Percentiles rank a stretch among this genome's conserved stretches.
These are phyloP conservation scores for Menura novaehollandiae DNA, from an alignment of 2,113 vertebrate species.

Conservation along the genomic window DNA sequence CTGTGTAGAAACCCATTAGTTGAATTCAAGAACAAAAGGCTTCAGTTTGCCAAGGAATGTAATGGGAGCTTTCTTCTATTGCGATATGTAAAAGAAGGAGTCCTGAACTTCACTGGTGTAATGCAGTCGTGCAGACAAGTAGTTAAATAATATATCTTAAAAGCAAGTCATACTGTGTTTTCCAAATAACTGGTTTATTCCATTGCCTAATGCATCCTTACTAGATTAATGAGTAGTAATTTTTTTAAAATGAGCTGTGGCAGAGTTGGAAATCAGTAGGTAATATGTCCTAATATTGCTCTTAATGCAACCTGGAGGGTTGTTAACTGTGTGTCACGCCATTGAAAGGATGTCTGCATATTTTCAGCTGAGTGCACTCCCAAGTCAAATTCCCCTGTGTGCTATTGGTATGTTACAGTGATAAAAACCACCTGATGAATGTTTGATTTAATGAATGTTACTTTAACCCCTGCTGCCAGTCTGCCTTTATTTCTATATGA, in stretches of 20 bases:
- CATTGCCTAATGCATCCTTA: not conserved
- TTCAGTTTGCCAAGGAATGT: not conserved
- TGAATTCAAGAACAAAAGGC: slow-evolving; percentile 4
- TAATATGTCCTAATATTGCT: not conserved
- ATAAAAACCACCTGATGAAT: not conserved
- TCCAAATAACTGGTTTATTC: slow-evolving; percentile 1
- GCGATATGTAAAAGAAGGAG: not conserved
- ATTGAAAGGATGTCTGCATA: not conserved
- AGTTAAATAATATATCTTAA: not conserved
- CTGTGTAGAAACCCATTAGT: not conserved
- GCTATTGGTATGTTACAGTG: not conserved
- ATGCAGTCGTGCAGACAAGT: not conserved
- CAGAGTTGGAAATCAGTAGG: not conserved
- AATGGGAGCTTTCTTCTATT: not conserved
- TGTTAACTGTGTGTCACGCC: not conserved
- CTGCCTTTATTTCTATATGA: not conserved
- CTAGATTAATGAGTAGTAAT: not conserved
- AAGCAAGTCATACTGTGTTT: not conserved
- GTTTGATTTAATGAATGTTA: not conserved
- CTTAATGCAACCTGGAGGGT: not conserved
- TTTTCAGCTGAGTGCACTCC: not conserved
- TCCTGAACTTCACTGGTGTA: not conserved
- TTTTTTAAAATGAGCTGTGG: not conserved
- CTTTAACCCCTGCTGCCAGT: not conserved
- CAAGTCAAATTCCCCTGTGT: not conserved